Conservation (phyloP, 2,797 vertebrate genomes). For the Acomys russatus region DNA sequence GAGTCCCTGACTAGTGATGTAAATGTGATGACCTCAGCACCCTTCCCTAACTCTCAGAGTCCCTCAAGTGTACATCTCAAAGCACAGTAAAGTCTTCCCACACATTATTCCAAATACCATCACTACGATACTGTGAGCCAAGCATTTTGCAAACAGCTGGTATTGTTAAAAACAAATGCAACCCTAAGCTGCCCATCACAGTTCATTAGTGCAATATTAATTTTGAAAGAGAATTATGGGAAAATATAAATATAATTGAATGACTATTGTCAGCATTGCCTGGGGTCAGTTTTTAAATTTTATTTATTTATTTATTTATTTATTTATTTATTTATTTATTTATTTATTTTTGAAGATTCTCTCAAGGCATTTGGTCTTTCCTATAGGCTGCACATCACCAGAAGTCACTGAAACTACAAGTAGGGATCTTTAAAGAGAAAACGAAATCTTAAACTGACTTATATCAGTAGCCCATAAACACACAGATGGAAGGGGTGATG, state of each 20-base stretch:
- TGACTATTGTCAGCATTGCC: not conserved
- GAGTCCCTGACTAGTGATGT: not conserved
- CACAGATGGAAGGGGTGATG: not conserved
- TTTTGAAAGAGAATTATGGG: not conserved
- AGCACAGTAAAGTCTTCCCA: constrained; percentile 23
- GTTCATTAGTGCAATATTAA: constrained; percentile 40
- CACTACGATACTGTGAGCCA: not conserved
- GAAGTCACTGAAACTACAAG: constrained; percentile 12
- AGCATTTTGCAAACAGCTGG: not conserved
- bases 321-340: constrained; percentile 30
- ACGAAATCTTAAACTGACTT: not conserved
- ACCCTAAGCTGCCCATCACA: constrained; percentile 21
- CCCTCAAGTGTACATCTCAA: not conserved
- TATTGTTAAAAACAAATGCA: constrained; percentile 49
- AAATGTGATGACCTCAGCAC: not conserved
- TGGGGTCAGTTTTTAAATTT: constrained; percentile 6
- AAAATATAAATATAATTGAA: constrained; percentile 51
- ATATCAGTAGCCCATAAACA: not conserved
- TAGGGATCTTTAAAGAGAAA: not conserved
- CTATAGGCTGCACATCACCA: not conserved
- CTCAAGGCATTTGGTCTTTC: constrained; percentile 17
- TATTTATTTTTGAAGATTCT: constrained; percentile 6
- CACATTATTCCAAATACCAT: constrained; percentile 29
- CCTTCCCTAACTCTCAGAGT: not conserved
- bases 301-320: not conserved